Evolutionary conservation across 2,113 vertebrate species (phyloP).

Genomic region (Dromiciops gliroides): DNA sequence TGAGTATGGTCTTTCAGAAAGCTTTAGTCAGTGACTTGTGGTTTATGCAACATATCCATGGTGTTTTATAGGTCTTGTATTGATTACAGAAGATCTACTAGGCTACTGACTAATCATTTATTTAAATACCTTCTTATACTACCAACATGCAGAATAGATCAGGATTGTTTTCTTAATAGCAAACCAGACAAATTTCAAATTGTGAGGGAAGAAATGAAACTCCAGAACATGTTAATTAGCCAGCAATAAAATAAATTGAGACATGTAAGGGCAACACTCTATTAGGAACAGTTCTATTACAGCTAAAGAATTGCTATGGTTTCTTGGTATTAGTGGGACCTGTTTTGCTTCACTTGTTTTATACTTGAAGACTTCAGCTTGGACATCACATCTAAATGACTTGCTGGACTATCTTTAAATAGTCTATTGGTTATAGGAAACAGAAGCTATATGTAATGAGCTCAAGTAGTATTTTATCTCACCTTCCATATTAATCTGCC

Average conservation of each 20-base stretch:
- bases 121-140: neutral
- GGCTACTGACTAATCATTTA: neutral
- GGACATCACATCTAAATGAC: neutral
- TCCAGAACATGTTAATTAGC: neutral
- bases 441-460: neutral
- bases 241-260: neutral
- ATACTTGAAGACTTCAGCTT: neutral
- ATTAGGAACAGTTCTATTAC: neutral
- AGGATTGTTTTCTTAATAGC: neutral
- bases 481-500: neutral
- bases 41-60: neutral
- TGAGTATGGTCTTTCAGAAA: neutral
- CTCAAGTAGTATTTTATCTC: neutral
- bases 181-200: neutral
- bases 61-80: neutral
- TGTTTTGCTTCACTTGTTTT: neutral
- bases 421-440: neutral
- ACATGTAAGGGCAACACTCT: neutral
- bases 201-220: neutral
- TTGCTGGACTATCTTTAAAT: neutral
- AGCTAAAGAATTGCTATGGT: neutral
- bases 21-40: neutral
- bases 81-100: neutral
- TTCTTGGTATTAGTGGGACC: neutral
- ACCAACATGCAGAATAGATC: neutral